These are phyloP conservation scores for Platycercus adscitus DNA, from an alignment of 2,113 vertebrate genomes.

Conservation along the genomic window DNA sequence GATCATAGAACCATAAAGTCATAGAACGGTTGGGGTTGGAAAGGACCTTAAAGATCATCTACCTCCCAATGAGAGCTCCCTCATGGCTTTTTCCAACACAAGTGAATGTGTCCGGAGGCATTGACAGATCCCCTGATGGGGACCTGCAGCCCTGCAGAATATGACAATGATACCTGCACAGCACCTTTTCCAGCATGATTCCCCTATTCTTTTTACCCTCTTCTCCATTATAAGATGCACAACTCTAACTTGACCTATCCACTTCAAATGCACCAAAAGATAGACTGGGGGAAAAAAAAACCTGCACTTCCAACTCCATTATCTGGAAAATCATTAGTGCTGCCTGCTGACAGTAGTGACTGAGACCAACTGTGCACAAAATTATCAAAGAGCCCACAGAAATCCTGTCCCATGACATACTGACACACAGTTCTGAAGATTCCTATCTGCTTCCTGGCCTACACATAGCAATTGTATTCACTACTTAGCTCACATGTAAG, in stretches of 20 bases:
- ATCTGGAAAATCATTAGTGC: not conserved
- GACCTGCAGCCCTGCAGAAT: not conserved
- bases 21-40: not conserved
- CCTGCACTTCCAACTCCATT: not conserved
- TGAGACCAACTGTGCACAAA: not conserved
- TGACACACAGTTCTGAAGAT: not conserved
- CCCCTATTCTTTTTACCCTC: not conserved
- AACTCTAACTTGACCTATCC: not conserved
- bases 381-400: not conserved
- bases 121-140: not conserved
- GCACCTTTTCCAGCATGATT: not conserved
- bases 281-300: not conserved
- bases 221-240: not conserved
- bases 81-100: not conserved
- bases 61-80: not conserved
- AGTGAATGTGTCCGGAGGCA: not conserved
- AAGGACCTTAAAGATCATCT: not conserved
- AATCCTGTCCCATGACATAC: not conserved
- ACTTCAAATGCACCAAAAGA: not conserved
- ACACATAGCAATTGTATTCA: not conserved
- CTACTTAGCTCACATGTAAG: not conserved
- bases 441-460: not conserved
- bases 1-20: not conserved
- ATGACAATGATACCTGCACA: rapidly evolving
- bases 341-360: not conserved